Evolutionary conservation across 1,140 invertebrate genomes (phyloP), one percentile per base, ranked within the genome.

Genomic region (Zaprionus lachaisei): DNA sequence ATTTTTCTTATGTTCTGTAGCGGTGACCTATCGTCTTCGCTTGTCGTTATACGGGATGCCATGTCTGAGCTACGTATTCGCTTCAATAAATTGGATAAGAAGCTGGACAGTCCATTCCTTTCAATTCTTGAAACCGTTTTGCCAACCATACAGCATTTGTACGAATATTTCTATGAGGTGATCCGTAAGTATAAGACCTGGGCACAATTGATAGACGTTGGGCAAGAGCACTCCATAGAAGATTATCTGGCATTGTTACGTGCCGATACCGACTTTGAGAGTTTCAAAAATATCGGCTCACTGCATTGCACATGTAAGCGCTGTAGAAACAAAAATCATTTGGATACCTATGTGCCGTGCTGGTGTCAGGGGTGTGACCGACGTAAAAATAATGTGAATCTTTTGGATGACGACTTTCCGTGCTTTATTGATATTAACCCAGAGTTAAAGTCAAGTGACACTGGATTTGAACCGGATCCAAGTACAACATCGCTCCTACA

Each of bases 231-330:
- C 28, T 82, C 85, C 2, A 58, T 90, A 2, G 85, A 90, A 1
- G 85, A 90, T 47, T 90, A 90, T 55, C n/a, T 90, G 68, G 79
- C 64, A 1, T 41, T 90, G 22, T 28, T 90, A 20, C 51, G 55
- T 3, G 28, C 9, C 37, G 41, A 80, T 4, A 24, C 7, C 2
- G 65, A 77, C 41, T 90, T 90, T 17, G 60, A 65, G 54, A 71
- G 67, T 14, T 90, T 90, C 2, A 81, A 82, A 47, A 28, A 26
- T 7, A 65, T 51, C 14, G 85, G 85, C 11, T 71, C 74, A 14
- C 77, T 84, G 20, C 37, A 82, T 5, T 90, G 85, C 66, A 90
- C 85, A 11, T 90, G 85, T 47, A 90, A 73, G 51, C 85, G 85
- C 22, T 80, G 81, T 47, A 65, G 70, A 31, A 90, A 90, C 2